phyloP scores from a whole-genome alignment of 2,797 vertebrate genomes.

The Dromococcyx pavoninus region DNA sequence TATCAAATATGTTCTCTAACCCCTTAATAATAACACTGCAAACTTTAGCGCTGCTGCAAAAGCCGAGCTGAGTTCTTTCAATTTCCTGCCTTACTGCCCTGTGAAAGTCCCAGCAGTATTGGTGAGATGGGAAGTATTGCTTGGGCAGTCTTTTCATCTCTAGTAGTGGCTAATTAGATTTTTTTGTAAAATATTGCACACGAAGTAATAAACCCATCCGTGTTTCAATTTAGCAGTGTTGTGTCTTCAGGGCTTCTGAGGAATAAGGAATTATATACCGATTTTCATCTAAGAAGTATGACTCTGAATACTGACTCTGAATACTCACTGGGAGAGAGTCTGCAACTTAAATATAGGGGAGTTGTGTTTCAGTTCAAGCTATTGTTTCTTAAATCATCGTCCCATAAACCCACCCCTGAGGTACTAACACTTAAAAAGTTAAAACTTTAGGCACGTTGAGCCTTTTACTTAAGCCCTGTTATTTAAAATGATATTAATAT shows the following conservation, averaged over 20 bases:
- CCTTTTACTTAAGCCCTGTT: not conserved
- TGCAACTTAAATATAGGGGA: not conserved
- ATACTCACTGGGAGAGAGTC: not conserved
- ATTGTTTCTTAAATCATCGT: not conserved
- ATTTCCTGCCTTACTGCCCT: not conserved
- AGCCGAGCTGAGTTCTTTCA: not conserved
- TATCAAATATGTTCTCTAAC: not conserved
- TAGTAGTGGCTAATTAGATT: not conserved
- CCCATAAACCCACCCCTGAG: not conserved
- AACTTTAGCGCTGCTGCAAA: not conserved
- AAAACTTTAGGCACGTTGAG: not conserved
- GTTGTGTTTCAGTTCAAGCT: not conserved
- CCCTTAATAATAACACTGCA: not conserved
- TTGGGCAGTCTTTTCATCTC: not conserved
- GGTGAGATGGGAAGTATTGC: not conserved
- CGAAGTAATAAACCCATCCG: conserved; percentile 29
- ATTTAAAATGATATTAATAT: not conserved
- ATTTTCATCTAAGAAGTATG: not conserved
- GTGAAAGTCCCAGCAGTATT: not conserved
- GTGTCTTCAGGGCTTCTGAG: conserved; percentile 19
- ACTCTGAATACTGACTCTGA: not conserved
- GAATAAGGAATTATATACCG: not conserved
- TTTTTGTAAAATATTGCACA: not conserved
- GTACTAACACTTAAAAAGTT: not conserved
- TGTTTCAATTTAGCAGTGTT: not conserved